Evolutionary conservation across 2,888 invertebrate species (phyloP).

Genomic region (Ptychoptera contaminata): DNA sequence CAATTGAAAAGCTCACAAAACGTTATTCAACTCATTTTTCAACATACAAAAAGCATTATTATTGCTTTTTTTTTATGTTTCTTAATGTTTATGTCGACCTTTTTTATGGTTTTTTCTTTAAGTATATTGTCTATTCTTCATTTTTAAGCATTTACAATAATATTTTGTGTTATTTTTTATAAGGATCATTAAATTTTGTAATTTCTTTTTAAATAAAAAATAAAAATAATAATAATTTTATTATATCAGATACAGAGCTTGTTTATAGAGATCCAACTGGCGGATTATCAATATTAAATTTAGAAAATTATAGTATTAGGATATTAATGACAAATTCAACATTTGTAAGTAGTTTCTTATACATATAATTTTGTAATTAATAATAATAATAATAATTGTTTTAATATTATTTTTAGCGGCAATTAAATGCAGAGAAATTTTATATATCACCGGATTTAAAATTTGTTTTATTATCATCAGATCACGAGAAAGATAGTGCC

Average conservation of each 20-base stretch:
- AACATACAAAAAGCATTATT: no score
- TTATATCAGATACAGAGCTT: conserved; percentile 61
- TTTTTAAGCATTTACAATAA: no score
- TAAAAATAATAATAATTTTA: no score
- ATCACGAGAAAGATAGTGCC: conserved; percentile 31
- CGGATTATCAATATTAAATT: conserved; percentile 63
- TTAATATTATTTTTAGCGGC: conserved; percentile 40
- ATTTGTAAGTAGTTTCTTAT: conserved; percentile 48
- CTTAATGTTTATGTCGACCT: no score
- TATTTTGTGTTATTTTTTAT: no score
- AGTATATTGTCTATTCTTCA: no score
- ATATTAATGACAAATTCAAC: conserved; percentile 67
- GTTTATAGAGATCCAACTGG: conserved; percentile 63
- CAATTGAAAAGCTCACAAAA: no score
- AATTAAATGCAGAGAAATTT: conserved; percentile 62
- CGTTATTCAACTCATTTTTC: no score
- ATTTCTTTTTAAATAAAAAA: no score
- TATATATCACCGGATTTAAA: conserved; percentile 62
- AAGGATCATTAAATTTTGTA: no score
- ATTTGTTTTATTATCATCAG: conserved; percentile 60
- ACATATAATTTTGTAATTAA: not conserved
- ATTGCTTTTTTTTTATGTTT: no score
- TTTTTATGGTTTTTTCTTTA: no score
- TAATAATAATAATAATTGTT: conserved; percentile 4
- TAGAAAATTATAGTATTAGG: conserved; percentile 54